phyloP scores from a whole-genome alignment of 2,113 vertebrate species.

The Sardina pilchardus region DNA sequence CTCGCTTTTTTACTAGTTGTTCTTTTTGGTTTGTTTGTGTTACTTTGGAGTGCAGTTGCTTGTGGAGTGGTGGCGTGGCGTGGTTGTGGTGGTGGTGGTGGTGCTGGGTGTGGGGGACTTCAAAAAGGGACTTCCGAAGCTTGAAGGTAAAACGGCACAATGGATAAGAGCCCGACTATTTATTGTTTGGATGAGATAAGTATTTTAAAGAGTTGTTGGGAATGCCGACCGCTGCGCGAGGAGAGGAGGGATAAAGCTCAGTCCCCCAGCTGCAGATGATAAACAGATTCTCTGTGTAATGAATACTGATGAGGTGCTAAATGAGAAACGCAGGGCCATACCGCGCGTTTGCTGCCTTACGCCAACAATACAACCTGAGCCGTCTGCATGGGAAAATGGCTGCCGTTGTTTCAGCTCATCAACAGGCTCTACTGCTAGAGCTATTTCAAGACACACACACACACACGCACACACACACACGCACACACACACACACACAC shows the following conservation, averaged over 20 bases:
- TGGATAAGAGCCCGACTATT: background rate
- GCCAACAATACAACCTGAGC: background rate
- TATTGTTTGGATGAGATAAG: background rate
- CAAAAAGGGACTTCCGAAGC: background rate
- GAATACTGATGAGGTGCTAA: background rate
- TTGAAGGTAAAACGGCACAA: background rate
- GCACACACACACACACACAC: background rate
- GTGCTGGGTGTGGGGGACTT: background rate
- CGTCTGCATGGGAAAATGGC: background rate
- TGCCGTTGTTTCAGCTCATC: background rate
- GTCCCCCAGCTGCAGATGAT: background rate
- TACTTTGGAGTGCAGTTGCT: background rate
- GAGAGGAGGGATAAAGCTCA: background rate
- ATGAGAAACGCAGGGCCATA: background rate
- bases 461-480: slow-evolving; percentile 43
- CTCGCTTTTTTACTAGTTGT: background rate
- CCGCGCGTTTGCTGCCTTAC: background rate
- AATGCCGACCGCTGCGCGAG: background rate
- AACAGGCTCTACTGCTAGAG: background rate
- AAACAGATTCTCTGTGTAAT: background rate
- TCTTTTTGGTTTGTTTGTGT: background rate
- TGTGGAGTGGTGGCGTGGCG: background rate
- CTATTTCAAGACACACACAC: slow-evolving; percentile 37
- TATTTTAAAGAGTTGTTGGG: slow-evolving; percentile 13
- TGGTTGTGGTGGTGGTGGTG: background rate